phyloP scores from a whole-genome alignment of 2,888 invertebrate genomes.

The Athalia cordata region DNA sequence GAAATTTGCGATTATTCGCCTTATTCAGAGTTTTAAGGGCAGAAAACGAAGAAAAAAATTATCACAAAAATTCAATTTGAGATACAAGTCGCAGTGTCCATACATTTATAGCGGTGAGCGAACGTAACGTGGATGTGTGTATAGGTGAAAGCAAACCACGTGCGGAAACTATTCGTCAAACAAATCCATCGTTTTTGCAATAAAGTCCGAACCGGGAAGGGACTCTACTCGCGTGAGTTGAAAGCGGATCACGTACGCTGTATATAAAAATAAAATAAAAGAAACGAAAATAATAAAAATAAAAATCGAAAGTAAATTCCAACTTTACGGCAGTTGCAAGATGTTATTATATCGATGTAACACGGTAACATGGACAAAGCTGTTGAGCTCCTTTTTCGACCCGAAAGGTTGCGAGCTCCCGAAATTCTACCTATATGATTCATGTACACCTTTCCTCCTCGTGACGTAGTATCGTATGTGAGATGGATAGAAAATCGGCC shows the following conservation, averaged over 20 bases:
- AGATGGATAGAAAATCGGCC: too few species aligned
- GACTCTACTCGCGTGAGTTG: background rate
- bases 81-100: too few species aligned
- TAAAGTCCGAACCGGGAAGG: background rate
- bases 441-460: too few species aligned
- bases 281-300: too few species aligned
- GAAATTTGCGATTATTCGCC: too few species aligned
- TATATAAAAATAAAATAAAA: conserved; percentile 31
- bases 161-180: conserved; percentile 26
- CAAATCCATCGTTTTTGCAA: conserved; percentile 34
- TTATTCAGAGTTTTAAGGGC: too few species aligned
- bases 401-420: background rate
- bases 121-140: background rate
- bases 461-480: too few species aligned
- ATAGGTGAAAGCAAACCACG: conserved; percentile 15
- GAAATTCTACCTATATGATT: conserved; percentile 3
- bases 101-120: background rate
- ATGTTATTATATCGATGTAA: conserved; percentile 28
- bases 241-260: conserved; percentile 35
- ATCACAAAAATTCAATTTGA: too few species aligned
- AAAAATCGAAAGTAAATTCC: background rate
- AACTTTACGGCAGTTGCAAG: conserved; percentile 24
- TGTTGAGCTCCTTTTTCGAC: conserved; percentile 2
- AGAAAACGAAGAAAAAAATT: too few species aligned
- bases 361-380: conserved; percentile 13